A percentile compares a stretch with the other conserved stretches of the same genome.
phyloP scores from a whole-genome alignment of 2,797 vertebrate genomes.

The Menidia menidia region DNA sequence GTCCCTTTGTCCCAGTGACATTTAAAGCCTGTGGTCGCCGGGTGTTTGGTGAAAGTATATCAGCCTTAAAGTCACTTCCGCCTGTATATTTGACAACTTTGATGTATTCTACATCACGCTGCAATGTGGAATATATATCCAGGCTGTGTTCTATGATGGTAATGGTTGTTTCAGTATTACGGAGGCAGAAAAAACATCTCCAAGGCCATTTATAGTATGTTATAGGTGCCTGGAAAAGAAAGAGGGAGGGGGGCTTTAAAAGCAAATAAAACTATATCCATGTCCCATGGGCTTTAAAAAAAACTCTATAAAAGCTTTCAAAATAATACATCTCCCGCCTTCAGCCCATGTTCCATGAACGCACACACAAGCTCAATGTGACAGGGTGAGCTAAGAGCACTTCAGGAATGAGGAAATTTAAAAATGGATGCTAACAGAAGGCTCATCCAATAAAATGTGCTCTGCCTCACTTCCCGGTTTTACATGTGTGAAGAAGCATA shows the following conservation, averaged over 20 bases:
- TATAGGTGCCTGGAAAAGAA: conserved; percentile 36
- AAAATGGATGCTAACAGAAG: conserved; percentile 50
- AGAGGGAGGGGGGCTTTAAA: conserved; percentile 39
- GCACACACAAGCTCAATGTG: conserved; percentile 22
- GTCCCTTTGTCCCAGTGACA: conserved; percentile 35
- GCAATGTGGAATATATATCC: conserved; percentile 23
- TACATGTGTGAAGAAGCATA: not conserved
- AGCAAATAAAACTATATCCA: conserved; percentile 59
- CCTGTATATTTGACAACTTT: conserved; percentile 36
- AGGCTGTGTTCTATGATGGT: conserved; percentile 29
- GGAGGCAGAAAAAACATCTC: conserved; percentile 26
- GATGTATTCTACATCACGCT: conserved; percentile 59
- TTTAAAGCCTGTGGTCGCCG: conserved; percentile 42
- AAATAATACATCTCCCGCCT: conserved; percentile 37
- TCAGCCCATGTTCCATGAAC: conserved; percentile 16
- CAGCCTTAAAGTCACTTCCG: conserved; percentile 48
- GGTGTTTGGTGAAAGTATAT: conserved; percentile 52
- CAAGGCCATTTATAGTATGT: conserved; percentile 27
- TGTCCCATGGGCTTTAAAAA: conserved; percentile 57
- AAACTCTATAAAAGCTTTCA: conserved; percentile 60
- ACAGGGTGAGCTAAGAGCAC: conserved; percentile 45
- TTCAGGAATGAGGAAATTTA: conserved; percentile 64
- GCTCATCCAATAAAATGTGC: conserved; percentile 47
- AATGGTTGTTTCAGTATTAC: conserved; percentile 28
- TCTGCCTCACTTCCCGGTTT: not conserved